phyloP scores from a whole-genome alignment of 2,113 vertebrate genomes.

The Sapajus apella region DNA sequence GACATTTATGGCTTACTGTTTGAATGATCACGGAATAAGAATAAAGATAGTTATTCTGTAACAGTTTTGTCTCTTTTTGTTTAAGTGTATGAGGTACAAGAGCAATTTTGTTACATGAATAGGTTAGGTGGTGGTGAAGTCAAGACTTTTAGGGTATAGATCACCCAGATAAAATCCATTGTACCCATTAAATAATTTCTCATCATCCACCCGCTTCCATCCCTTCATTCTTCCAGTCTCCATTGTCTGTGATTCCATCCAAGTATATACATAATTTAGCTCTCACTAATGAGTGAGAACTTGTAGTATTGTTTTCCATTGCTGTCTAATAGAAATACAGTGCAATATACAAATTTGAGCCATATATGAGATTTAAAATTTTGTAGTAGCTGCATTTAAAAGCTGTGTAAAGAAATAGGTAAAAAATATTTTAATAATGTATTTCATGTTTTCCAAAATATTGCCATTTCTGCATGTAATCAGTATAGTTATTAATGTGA shows the following conservation, averaged over 20 bases:
- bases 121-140: background rate
- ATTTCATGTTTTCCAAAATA: background rate
- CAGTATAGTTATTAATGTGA: background rate
- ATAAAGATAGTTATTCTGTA: background rate
- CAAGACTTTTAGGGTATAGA: background rate
- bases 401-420: background rate
- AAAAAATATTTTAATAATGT: background rate
- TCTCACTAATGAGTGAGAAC: background rate
- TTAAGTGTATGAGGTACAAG: background rate
- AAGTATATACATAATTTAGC: background rate
- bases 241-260: background rate
- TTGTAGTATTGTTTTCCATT: background rate
- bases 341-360: background rate
- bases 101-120: background rate
- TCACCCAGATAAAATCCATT: background rate
- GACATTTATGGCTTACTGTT: background rate
- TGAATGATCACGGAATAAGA: background rate
- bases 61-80: background rate
- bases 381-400: background rate
- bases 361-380: background rate
- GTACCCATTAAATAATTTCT: background rate
- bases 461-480: background rate
- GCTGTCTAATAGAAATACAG: background rate
- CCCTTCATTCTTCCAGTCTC: background rate
- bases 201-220: background rate